Evolutionary conservation across 2,888 invertebrate genomes (phyloP).

Genomic region (Eristalis tenax): DNA sequence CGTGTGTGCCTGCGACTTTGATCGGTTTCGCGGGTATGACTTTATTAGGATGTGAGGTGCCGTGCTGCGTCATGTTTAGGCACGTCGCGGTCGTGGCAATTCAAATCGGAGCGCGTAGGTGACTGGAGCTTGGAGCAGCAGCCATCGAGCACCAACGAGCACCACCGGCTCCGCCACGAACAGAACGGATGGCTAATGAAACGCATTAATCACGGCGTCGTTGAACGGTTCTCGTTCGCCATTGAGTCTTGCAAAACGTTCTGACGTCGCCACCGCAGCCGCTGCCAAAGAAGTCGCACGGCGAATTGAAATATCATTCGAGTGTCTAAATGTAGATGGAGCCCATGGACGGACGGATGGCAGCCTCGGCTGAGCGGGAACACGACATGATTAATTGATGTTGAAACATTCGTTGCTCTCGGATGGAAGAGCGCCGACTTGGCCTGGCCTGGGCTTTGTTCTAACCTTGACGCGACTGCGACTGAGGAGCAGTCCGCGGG

Average conservation of each 20-base stretch:
- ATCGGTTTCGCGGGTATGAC: slow-evolving; percentile 50
- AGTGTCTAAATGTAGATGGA: slow-evolving; percentile 69
- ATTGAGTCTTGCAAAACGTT: slow-evolving; percentile 59
- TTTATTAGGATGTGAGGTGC: slow-evolving; percentile 65
- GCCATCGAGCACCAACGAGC: slow-evolving; percentile 20
- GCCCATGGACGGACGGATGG: slow-evolving; percentile 44
- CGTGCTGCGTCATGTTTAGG: slow-evolving; percentile 40
- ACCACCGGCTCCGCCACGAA: slow-evolving; percentile 5
- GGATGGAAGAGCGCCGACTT: slow-evolving; percentile 36
- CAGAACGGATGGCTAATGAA: slow-evolving; percentile 57
- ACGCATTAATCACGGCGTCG: slow-evolving; percentile 70
- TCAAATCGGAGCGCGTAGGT: slow-evolving; percentile 64
- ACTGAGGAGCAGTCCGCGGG: not conserved
- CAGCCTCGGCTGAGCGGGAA: slow-evolving; percentile 31
- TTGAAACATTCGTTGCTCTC: slow-evolving; percentile 59
- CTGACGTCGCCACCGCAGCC: slow-evolving; percentile 30
- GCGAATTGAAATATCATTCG: slow-evolving; percentile 71
- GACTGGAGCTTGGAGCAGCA: slow-evolving; percentile 40
- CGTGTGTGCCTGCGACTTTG: slow-evolving; percentile 49
- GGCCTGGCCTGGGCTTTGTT: slow-evolving; percentile 44
- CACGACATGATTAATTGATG: slow-evolving; percentile 71
- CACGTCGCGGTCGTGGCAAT: slow-evolving; percentile 41
- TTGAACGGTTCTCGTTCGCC: slow-evolving; percentile 55
- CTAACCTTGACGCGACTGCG: slow-evolving; percentile 50
- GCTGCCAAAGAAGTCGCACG: slow-evolving; percentile 68